These are phyloP conservation scores for Aptenodytes patagonicus DNA, from an alignment of 2,113 vertebrate genomes.

Conservation along the genomic window DNA sequence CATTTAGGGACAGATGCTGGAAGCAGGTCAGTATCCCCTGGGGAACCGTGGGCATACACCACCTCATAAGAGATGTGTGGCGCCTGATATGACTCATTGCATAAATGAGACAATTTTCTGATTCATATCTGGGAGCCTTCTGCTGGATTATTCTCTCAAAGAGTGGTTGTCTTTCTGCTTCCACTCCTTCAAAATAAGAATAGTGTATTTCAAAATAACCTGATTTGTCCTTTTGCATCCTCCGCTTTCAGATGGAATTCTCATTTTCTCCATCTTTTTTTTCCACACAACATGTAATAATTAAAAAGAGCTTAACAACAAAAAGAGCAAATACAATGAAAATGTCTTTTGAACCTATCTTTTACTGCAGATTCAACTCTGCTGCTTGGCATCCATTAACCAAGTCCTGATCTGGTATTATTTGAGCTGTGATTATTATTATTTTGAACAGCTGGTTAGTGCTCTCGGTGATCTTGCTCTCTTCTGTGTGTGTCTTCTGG, in stretches of 20 bases:
- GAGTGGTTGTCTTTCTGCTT: not conserved
- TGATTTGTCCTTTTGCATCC: not conserved
- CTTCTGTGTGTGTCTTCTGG: not conserved
- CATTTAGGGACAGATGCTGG: not conserved
- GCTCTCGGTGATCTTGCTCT: not conserved
- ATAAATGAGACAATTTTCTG: slow-evolving; percentile 10
- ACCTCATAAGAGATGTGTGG: not conserved
- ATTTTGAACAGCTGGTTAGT: slow-evolving; percentile 2
- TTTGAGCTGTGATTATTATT: not conserved
- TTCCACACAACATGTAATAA: not conserved
- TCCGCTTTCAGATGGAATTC: not conserved
- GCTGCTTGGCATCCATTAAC: not conserved
- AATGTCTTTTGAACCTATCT: not conserved
- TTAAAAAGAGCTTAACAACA: not conserved
- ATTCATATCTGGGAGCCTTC: slow-evolving; percentile 35
- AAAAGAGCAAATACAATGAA: not conserved
- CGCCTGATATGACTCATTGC: slow-evolving; percentile 3
- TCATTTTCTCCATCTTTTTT: slow-evolving; percentile 15
- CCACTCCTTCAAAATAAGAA: slow-evolving; percentile 3
- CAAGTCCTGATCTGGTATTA: not conserved
- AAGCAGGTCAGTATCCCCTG: not conserved
- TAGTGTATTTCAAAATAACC: not conserved
- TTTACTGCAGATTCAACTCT: not conserved
- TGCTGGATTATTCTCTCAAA: slow-evolving; percentile 29
- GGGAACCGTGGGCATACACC: not conserved